phyloP scores from a whole-genome alignment of 1,140 invertebrate species.

The Ylistrum balloti region DNA sequence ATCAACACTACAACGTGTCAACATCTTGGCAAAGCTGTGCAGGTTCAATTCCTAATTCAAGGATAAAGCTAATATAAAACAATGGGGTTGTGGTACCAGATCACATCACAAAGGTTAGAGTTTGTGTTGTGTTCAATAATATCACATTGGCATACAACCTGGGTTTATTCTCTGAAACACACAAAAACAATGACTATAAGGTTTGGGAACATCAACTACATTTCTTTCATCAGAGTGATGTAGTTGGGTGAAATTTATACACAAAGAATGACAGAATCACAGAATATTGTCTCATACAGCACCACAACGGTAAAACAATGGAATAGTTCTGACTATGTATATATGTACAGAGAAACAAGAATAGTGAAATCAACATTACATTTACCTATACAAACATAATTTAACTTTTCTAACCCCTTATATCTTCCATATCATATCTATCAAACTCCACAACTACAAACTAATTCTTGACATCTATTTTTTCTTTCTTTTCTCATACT shows the following conservation, averaged over 20 bases:
- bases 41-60: background rate
- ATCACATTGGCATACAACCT: background rate
- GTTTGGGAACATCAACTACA: background rate
- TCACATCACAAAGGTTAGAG: background rate
- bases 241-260: background rate
- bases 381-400: background rate
- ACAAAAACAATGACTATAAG: background rate
- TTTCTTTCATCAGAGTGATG: background rate
- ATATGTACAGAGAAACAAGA: background rate
- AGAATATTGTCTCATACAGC: conserved; percentile 25
- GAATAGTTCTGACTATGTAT: conserved; percentile 14
- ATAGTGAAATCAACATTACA: background rate
- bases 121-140: background rate
- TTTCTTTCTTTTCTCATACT: no score
- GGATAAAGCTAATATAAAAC: background rate
- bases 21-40: background rate
- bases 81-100: background rate
- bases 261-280: background rate
- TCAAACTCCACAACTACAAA: background rate
- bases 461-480: background rate
- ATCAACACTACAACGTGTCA: background rate
- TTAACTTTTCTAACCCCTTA: background rate
- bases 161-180: background rate
- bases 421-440: background rate
- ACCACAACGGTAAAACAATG: conserved; percentile 19